Conservation (phyloP, 2,797 vertebrate genomes). For the Threskiornis aethiopicus region DNA sequence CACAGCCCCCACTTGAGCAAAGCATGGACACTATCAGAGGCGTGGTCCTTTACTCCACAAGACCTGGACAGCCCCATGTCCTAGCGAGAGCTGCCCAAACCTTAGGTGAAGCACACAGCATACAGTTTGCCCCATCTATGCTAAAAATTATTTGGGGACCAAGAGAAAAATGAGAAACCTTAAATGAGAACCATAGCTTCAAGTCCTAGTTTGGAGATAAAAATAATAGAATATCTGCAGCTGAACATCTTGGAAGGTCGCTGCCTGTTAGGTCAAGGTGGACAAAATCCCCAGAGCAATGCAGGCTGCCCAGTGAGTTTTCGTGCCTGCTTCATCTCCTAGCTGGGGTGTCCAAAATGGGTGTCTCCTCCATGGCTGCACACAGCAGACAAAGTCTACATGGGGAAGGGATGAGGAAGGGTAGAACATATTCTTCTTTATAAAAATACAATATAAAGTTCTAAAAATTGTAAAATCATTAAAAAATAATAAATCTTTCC, state of each 20-base stretch:
- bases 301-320: not conserved
- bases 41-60: not conserved
- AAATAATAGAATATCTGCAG: not conserved
- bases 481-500: not conserved
- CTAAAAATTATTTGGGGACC: not conserved
- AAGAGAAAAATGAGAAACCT: not conserved
- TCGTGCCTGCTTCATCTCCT: fast-evolving
- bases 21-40: not conserved
- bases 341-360: not conserved
- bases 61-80: not conserved
- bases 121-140: not conserved
- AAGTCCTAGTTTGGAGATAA: not conserved
- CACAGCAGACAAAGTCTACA: not conserved
- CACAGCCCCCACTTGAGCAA: not conserved
- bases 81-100: not conserved
- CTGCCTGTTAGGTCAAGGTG: not conserved
- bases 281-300: not conserved
- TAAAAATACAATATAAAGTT: not conserved
- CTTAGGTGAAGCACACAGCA: not conserved
- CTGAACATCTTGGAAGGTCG: not conserved
- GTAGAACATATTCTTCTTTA: not conserved
- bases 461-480: not conserved
- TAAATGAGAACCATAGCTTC: not conserved
- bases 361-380: not conserved
- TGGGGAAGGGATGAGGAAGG: not conserved